A percentile compares a stretch with the other conserved stretches of the same genome.
Conservation (phyloP, 53 echinoderm and acorn worm species). For the Henricia sp. region DNA sequence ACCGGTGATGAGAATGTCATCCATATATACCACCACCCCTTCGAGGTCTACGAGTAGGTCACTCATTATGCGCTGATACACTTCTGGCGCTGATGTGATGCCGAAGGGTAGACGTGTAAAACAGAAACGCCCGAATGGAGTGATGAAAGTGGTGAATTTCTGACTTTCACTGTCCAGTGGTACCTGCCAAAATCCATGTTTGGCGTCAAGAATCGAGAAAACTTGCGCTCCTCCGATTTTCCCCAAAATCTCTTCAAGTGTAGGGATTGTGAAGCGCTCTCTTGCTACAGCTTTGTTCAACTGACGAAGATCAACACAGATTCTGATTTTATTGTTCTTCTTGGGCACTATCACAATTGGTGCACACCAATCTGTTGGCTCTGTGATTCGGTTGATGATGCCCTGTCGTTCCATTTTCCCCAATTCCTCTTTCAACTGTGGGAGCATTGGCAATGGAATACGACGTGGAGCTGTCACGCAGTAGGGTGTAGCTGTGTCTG, state of each 20-base stretch:
- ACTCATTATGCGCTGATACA: too few relatives aligned
- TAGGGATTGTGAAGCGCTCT: slow-evolving; percentile 44
- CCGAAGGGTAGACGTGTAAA: too few relatives aligned
- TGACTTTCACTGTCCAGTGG: too few relatives aligned
- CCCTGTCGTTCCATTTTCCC: slow-evolving; percentile 39
- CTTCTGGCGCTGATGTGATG: too few relatives aligned
- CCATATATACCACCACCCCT: too few relatives aligned
- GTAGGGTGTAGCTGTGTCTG: neutral
- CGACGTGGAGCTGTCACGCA: slow-evolving; percentile 10
- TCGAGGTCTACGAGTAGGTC: too few relatives aligned
- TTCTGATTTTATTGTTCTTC: slow-evolving; percentile 28
- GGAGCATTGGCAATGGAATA: slow-evolving; percentile 8
- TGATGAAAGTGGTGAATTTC: too few relatives aligned
- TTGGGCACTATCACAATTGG: slow-evolving; percentile 52
- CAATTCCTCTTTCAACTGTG: slow-evolving; percentile 35
- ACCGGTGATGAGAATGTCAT: too few relatives aligned
- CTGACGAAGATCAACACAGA: slow-evolving; percentile 44
- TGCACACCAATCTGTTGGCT: slow-evolving; percentile 47
- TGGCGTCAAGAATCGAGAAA: too few relatives aligned
- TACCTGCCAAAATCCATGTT: too few relatives aligned
- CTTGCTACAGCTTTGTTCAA: slow-evolving; percentile 40
- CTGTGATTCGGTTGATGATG: slow-evolving; percentile 24
- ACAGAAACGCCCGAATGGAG: too few relatives aligned
- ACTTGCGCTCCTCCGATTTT: slow-evolving; percentile 28
- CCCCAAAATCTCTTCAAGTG: slow-evolving; percentile 35